phyloP scores from a whole-genome alignment of 2,797 vertebrate genomes.

The Catostomus latipinnis region DNA sequence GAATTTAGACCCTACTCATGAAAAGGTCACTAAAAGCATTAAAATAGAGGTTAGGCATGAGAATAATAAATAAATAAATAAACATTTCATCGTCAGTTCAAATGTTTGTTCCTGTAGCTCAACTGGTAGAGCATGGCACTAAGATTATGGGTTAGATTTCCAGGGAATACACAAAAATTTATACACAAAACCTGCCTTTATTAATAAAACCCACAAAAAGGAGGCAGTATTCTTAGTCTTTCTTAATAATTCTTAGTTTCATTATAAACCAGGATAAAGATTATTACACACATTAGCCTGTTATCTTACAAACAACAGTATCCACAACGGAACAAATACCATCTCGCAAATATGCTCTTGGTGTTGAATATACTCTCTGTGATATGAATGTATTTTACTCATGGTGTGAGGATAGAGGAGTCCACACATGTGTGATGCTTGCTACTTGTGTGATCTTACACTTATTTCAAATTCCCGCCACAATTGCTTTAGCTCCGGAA shows the following conservation, averaged over 20 bases:
- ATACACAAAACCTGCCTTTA: no score
- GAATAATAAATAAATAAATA: no score
- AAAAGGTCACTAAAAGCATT: no score
- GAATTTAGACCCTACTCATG: no score
- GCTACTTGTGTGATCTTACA: slow-evolving; percentile 33
- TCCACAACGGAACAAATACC: not conserved
- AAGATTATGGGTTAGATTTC: no score
- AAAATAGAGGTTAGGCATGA: no score
- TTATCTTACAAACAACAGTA: slow-evolving; percentile 26
- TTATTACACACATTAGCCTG: not conserved
- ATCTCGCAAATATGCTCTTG: not conserved
- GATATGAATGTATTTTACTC: slow-evolving; percentile 16
- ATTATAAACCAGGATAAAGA: not conserved
- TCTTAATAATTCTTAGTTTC: not conserved
- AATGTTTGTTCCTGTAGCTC: no score
- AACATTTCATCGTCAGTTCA: no score
- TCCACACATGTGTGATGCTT: slow-evolving; percentile 26
- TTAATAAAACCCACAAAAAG: no score
- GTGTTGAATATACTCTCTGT: slow-evolving; percentile 3
- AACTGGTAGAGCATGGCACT: no score
- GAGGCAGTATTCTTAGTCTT: not conserved
- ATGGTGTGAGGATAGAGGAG: slow-evolving; percentile 31
- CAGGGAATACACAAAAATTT: no score
- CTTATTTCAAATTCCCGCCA: slow-evolving; percentile 16
- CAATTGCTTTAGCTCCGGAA: slow-evolving; percentile 57